Evolutionary conservation across 2,888 invertebrate genomes (phyloP).

Genomic region (Drosophila engyochracea): DNA sequence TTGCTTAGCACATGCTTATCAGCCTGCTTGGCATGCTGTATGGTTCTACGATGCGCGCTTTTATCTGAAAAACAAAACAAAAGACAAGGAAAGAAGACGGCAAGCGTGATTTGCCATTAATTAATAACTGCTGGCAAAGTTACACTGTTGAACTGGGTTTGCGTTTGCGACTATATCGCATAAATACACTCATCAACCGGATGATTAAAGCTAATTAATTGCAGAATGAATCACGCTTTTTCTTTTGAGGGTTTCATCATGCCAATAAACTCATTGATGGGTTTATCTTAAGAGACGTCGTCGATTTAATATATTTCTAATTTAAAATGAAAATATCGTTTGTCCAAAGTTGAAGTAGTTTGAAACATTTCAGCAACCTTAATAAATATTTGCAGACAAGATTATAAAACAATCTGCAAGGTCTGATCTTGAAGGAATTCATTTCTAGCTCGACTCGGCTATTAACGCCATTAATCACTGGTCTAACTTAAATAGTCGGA

Average conservation of each 20-base stretch:
- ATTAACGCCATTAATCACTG: background rate
- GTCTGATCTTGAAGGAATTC: background rate
- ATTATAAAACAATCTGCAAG: background rate
- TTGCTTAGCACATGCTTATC: slow-evolving; percentile 41
- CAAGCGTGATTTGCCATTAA: slow-evolving; percentile 49
- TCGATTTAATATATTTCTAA: background rate
- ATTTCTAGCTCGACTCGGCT: background rate
- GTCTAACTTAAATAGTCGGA: background rate
- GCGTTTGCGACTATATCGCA: slow-evolving; percentile 11
- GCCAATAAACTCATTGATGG: background rate
- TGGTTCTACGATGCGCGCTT: background rate
- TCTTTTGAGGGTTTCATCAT: background rate
- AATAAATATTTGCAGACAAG: background rate
- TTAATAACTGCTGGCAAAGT: slow-evolving; percentile 46
- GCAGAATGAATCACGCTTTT: background rate
- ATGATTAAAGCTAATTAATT: background rate
- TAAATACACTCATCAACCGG: background rate
- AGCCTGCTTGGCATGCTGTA: slow-evolving; percentile 3
- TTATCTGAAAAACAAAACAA: slow-evolving; percentile 44
- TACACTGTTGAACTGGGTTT: slow-evolving; percentile 17
- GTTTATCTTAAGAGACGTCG: background rate
- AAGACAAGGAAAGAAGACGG: slow-evolving; percentile 31
- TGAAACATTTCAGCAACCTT: background rate
- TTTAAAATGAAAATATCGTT: background rate
- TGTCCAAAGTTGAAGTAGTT: background rate